Evolutionary conservation across 2,797 vertebrate genomes (phyloP), one percentile per base, ranked within the genome.

Genomic region (Spinus pinus): DNA sequence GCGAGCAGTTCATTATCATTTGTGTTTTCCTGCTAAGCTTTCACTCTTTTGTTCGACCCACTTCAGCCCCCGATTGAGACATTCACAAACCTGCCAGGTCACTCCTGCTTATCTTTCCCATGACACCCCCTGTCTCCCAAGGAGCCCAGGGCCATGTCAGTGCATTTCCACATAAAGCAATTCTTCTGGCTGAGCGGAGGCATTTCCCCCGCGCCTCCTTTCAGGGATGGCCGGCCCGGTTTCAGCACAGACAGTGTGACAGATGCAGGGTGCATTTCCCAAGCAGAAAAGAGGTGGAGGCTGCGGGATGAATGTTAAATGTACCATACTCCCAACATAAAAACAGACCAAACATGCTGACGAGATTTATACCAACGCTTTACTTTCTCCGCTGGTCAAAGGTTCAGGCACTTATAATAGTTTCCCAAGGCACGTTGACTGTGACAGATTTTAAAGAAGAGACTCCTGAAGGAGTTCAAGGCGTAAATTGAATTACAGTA

Each of bases 31-130:
- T 91, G 93, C 94, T 97, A 96, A 97, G 96, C 95, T 96, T 97
- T 96, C 94, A 81, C 87, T 91, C 95, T 79, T 97, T 97, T 97
- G 95, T 96, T 93, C 74, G 91, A 78, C 65, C 96, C 96, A 95
- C 96, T 97, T 92, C 93, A 96, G 88, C 7, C 84, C 71, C 2
- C 54, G 94, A 97, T 97, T 96, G 96, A 98, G 97, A 97, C 96
- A 93, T 97, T 97, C 96, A 82, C 90, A 93, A 93, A 94, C 94
- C 95, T 97, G 94, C 96, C 97, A 97, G 97, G 96, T 98, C 98
- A 98, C 92, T 96, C 96, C 94, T 96, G 97, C 98, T 98, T 98
- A 98, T 98, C 98, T 98, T 99, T 99, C 98, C 98, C 98, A 98
- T 98, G 98, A 98, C 98, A 98, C 96, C 71, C 88, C 60, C 57